Evolutionary conservation across 2,797 vertebrate species (phyloP).

Genomic region (Zalophus californianus): DNA sequence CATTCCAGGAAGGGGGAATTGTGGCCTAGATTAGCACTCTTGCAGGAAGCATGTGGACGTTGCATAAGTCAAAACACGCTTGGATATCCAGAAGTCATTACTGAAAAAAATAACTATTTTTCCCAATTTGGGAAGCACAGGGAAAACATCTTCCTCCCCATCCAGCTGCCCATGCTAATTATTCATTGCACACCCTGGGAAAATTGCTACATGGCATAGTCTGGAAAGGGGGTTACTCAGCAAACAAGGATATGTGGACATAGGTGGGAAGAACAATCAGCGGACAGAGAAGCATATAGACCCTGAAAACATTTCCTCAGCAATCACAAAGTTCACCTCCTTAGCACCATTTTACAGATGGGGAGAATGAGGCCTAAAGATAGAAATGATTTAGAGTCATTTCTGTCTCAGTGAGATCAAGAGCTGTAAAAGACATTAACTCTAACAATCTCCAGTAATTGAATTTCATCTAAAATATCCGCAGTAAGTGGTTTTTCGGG

Average conservation of each 20-base stretch:
- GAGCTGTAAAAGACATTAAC: neutral
- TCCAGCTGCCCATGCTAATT: neutral
- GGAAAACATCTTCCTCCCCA: neutral
- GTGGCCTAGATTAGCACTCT: neutral
- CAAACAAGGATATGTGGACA: neutral
- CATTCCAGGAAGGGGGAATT: neutral
- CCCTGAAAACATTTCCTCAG: neutral
- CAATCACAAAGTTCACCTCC: neutral
- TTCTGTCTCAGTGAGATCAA: neutral
- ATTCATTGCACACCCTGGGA: neutral
- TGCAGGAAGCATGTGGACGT: neutral
- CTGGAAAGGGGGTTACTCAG: neutral
- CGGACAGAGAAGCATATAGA: neutral
- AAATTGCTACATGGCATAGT: neutral
- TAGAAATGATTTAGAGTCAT: neutral
- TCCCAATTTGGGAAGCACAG: neutral
- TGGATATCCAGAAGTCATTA: slow-evolving; percentile 36
- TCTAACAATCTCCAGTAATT: neutral
- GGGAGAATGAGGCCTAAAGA: neutral
- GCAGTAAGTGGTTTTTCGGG: neutral
- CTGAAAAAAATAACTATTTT: slow-evolving; percentile 33
- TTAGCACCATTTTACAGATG: neutral
- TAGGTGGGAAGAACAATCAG: neutral
- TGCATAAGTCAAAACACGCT: slow-evolving; percentile 26
- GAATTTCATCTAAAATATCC: neutral